Percentiles rank a stretch among this genome's conserved stretches.
phyloP scores from a whole-genome alignment of 2,113 vertebrate genomes.

The Lynx canadensis region DNA sequence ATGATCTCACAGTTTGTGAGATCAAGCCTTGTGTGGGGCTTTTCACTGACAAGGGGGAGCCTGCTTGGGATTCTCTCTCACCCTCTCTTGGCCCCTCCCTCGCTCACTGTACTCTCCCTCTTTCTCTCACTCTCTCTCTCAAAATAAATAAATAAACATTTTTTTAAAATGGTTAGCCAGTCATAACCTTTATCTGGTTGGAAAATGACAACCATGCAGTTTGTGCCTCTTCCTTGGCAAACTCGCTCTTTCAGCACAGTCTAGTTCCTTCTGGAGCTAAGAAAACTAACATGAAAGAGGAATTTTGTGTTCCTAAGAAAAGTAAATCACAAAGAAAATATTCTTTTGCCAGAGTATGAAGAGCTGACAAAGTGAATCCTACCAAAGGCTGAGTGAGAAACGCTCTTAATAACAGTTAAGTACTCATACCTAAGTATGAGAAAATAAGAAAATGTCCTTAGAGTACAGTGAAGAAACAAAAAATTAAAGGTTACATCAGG shows the following conservation, averaged over 20 bases:
- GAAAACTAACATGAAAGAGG: constrained; percentile 9
- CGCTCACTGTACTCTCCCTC: no score
- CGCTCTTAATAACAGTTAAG: neutral
- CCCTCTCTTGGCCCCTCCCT: no score
- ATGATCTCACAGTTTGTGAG: no score
- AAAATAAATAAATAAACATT: no score
- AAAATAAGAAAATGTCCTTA: constrained; percentile 37
- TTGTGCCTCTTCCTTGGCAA: neutral
- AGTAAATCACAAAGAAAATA: constrained; percentile 17
- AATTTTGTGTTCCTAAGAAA: neutral
- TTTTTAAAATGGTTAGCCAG: neutral
- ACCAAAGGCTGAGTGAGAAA: neutral
- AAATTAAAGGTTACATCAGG: neutral
- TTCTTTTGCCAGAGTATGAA: neutral
- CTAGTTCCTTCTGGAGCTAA: neutral
- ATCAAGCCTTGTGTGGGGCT: no score
- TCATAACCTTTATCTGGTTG: neutral
- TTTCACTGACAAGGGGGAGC: no score
- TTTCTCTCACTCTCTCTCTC: no score
- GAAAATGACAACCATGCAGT: neutral
- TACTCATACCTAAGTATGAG: neutral
- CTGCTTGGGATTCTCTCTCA: no score
- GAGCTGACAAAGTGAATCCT: neutral
- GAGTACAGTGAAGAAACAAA: constrained; percentile 5
- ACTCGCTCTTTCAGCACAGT: neutral